Base-by-base conservation (phyloP, 2,113 vertebrate species). In the Apeltes quadracus region DNA sequence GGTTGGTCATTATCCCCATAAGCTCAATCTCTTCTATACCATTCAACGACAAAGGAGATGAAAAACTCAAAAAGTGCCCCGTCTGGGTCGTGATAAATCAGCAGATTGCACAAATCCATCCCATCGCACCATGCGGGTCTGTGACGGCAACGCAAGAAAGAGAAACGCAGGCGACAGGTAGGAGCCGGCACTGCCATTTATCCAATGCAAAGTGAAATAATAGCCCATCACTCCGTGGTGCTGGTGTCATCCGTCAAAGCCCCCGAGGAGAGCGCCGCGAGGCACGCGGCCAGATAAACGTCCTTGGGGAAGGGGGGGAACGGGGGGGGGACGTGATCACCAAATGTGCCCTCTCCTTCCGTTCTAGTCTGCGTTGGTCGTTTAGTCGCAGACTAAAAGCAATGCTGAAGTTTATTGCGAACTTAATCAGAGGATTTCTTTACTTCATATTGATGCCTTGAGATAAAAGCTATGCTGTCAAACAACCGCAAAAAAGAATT, bases 171-270 rank as follows among this genome's bases (percentile, higher is more conserved):
- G 76, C 78, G 87, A 90, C 88, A 90, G 87, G 84, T 87, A 67
- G 74, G 57, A 87, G 71, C 79, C 78, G 20, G 72, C 83, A 50
- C 78, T 63, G 82, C 85, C 91, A 93, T 94, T 94, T 91, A 91
- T 92, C 87, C 91, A 85, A 93, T 92, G 91, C 91, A 94, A 92
- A 92, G 91, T 91, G 88, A 93, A 93, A 93, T 95, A 93, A 94
- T 93, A 91, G 92, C 90, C 92, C 88, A 93, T 94, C 94, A 94
- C 88, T 92, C 81, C 25, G 73, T 25, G 80, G 76, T 63, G 32
- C 84, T 50, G 61, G 84, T 84, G 81, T 90, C 91, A 94, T 94
- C 91, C 83, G 84, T 94, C 94, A 94, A 88, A 92, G 76, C 82
- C 87, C 71, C 1, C n/a, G 79, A 87, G 78, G 78, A 87, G 76